Evolutionary conservation across 2,888 invertebrate genomes (phyloP), one percentile per base, ranked within the genome.

Genomic region (Fabriciana adippe): DNA sequence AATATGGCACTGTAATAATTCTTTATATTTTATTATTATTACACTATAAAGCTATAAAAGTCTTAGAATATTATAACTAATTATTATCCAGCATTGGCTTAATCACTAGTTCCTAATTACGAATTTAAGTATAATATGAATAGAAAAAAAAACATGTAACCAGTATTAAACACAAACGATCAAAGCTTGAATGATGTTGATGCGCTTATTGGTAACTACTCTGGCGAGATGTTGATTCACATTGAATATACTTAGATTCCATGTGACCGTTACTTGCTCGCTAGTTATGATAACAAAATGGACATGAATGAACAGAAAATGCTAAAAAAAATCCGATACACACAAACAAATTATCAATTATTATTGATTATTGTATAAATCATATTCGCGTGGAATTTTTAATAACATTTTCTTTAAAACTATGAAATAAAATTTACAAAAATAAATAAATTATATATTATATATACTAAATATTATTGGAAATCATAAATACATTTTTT

Each of bases 181-280:
- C 35, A 41, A 74, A 73, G 64, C 75, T 84, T 77, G 3, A 50
- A 71, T 67, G 73, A 72, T 71, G 81, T 79, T 76, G 87, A 73
- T 85, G 88, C 86, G 88, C 84, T 73, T 72, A 70, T 75, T 75
- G 84, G 84, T 78, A 26, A 6, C 41, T 77, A 68, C 72, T 90
- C 60, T 90, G 74, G 89, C 90, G 89, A 88, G 84, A 16, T 47
- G 71, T 73, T 74, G 83, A 88, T 84, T 62, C 84, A 80, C 82
- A 79, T 75, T 75, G 71, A 72, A 67, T n/a, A 55, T 50, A 61
- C 55, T 64, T 50, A 68, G 5, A 62, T 21, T 70, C 73, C 78
- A 78, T 77, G 78, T 76, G 80, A 57, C 82, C 81, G 81, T 70
- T 61, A 48, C 45, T n/a, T n/a, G 26, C 59, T 59, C 59, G 59